These are phyloP conservation scores for Sipha maydis DNA, from an alignment of 2,888 invertebrate genomes.

Conservation along the genomic window DNA sequence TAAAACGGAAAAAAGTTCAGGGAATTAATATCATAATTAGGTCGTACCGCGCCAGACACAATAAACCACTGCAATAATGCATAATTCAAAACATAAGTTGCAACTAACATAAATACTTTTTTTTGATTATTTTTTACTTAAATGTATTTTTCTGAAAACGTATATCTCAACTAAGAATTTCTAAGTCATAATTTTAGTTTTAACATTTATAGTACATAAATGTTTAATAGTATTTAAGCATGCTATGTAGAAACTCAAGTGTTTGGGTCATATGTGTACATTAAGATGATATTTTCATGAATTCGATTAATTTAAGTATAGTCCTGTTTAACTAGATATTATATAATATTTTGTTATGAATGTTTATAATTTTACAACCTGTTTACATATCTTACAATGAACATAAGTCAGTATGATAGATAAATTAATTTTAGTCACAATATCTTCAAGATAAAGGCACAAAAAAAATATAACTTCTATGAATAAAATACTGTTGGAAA, in stretches of 20 bases:
- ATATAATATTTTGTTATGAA: background rate
- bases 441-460: no score
- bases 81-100: conserved; percentile 4
- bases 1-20: conserved; percentile 28
- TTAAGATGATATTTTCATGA: background rate
- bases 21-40: conserved; percentile 37
- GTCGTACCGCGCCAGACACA: conserved; percentile 27
- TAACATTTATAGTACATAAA: background rate
- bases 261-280: conserved; percentile 14
- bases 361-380: no score
- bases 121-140: background rate
- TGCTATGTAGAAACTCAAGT: conserved; percentile 23
- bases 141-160: background rate
- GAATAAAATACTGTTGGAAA: no score
- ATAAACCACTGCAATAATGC: background rate
- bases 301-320: background rate
- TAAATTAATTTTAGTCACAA: no score
- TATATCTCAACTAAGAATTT: background rate
- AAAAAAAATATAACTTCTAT: no score
- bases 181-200: background rate
- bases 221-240: conserved; percentile 35
- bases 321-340: background rate
- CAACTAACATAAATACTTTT: background rate
- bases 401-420: no score
- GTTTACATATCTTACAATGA: no score